Evolutionary conservation across 1,140 invertebrate genomes (phyloP).

Genomic region (Lasioglossum albipes): DNA sequence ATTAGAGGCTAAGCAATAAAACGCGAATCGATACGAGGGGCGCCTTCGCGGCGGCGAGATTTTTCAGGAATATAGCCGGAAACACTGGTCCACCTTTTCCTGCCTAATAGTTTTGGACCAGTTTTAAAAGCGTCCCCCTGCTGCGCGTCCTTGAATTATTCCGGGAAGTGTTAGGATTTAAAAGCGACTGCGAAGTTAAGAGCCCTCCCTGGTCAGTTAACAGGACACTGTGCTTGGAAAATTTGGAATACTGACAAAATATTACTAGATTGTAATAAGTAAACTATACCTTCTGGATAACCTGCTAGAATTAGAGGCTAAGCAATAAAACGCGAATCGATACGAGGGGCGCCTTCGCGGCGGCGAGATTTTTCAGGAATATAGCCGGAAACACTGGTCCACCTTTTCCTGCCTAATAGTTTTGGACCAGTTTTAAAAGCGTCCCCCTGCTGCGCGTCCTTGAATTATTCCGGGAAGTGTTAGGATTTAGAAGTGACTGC

Average conservation of each 20-base stretch:
- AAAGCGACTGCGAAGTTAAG: slow-evolving; percentile 14
- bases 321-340: slow-evolving; percentile 52
- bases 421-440: slow-evolving; percentile 41
- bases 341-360: slow-evolving; percentile 61
- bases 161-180: slow-evolving; percentile 45
- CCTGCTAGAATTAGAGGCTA: too few species aligned
- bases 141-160: slow-evolving; percentile 45
- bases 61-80: slow-evolving; percentile 34
- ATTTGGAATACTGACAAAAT: too few species aligned
- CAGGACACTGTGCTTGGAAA: too few species aligned
- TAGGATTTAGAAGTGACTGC: slow-evolving; percentile 35
- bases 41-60: slow-evolving; percentile 61
- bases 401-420: background rate
- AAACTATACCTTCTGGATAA: too few species aligned
- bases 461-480: slow-evolving; percentile 50
- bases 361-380: slow-evolving; percentile 55
- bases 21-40: slow-evolving; percentile 56
- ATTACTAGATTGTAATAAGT: too few species aligned
- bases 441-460: slow-evolving; percentile 43
- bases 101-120: background rate
- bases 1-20: background rate
- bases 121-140: slow-evolving; percentile 51
- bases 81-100: background rate
- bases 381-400: background rate
- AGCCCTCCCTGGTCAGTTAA: too few species aligned